Base-by-base conservation (phyloP, 2,888 invertebrate species). In the Masnerella sp. region DNA sequence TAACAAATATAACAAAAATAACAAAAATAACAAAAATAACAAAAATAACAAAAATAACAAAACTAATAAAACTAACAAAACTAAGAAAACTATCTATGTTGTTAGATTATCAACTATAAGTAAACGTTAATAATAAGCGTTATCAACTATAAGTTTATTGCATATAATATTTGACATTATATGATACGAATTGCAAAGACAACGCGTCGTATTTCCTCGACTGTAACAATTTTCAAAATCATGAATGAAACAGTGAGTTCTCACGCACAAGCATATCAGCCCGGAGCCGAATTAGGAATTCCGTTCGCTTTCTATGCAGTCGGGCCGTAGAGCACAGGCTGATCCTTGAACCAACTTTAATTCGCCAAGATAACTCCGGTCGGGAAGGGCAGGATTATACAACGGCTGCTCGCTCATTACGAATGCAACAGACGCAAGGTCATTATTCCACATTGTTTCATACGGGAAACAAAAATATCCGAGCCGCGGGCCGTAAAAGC, bases 391-490 rank as follows among this genome's bases (percentile, higher is more conserved):
- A 18, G 40, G 49, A 59, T 64, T 65, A 65, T 47, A 54, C 59
- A 65, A 65, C 47, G 65, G 18, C 18, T 28, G 32, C 56, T 15
- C 56, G 40, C 71, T 72, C 59, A 65, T 65, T 65, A 59, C 34
- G 30, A 59, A 72, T 65, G 65, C 71, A 72, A 51, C 65, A 59
- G 52, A 72, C 71, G 72, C 67, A 62, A 47, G 56, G 62, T 56
- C 52, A 74, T 62, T 74, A 68, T 59, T 58, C 45, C 58, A 45
- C 56, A 74, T 68, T 68, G 68, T 73, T 62, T 56, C 18, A 54
- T 32, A 15, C 51, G 14, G 58, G 64, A 64, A 69, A 69, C 52
- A 58, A 68, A 69, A 69, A 68, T 56, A 68, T 52, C 68, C 45
- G 56, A 62, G 68, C 56, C 34, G 22, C 61, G 18, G 73, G 42